Percentiles rank a stretch among this genome's conserved stretches.
These are phyloP conservation scores for Chymomyza amoena DNA, from an alignment of 2,888 invertebrate species.

Conservation along the genomic window DNA sequence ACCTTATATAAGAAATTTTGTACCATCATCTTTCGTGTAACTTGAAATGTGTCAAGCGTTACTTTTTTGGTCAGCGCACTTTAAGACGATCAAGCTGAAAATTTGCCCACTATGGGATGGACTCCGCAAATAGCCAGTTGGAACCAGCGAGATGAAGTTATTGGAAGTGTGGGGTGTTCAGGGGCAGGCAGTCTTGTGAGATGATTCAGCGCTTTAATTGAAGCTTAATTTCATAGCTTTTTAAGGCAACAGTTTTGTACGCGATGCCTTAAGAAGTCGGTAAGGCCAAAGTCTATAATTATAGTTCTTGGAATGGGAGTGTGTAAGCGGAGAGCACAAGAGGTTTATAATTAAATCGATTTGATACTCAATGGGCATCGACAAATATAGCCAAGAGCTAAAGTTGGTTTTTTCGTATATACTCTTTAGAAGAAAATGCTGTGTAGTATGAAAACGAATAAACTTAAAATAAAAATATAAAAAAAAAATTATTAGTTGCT, in stretches of 20 bases:
- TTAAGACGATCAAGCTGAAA: neutral
- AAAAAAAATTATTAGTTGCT: too few relatives aligned
- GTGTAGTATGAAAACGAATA: neutral
- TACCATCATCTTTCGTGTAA: neutral
- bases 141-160: neutral
- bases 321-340: too few relatives aligned
- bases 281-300: neutral
- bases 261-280: neutral
- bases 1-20: neutral
- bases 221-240: neutral
- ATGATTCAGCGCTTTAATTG: slow-evolving; percentile 1
- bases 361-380: neutral
- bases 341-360: neutral
- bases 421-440: neutral
- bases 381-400: neutral
- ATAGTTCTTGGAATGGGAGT: neutral
- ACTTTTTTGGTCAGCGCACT: neutral
- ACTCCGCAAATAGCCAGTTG: neutral
- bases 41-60: slow-evolving; percentile 3
- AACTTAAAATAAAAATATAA: too few relatives aligned
- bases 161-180: too few relatives aligned
- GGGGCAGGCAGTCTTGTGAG: too few relatives aligned
- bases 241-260: neutral
- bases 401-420: neutral
- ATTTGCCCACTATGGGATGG: neutral